Evolutionary conservation across 2,888 invertebrate genomes (phyloP), one percentile per base, ranked within the genome.

Genomic region (Frankliniella intonsa): DNA sequence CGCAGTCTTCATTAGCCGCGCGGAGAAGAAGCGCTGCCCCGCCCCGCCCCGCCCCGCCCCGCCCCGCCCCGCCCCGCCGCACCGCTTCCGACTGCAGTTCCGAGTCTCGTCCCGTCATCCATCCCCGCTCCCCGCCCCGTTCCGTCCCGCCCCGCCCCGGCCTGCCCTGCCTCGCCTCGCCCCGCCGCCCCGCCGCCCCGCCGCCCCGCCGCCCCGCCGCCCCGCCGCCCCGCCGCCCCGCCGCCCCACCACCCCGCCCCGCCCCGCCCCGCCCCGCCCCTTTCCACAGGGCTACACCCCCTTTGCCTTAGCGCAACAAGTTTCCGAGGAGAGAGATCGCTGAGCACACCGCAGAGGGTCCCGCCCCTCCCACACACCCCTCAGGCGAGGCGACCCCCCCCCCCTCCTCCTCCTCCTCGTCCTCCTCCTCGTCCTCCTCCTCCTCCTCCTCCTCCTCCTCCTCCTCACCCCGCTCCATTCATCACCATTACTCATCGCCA

Each of bases 401-500:
- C 51, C 51, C 12, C 51, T 12, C 51, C 51, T 12, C 12, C 51
- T 19, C 55, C 10, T 19, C 10, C 55, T 19, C 55, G 14, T 19
- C 55, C 55, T 2, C 55, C 55, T 10, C 62, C 17, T 14, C 0
- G 17, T 62, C n/a, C 62, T n/a, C 62, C 17, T 62, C n/a, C 62
- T 19, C 62, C 7, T 62, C 62, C 19, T 14, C 62, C 62, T 7
- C 62, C 62, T 17, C 62, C 17, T 14, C 14, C 19, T 62, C n/a
- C 62, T n/a, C 62, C 17, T 62, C n/a, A 5, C 38, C 38, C 19
- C 55, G 14, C 55, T 14, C 69, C 22, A 76, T 76, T 22, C 69
- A 22, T 76, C 69, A 76, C 69, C 69, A 76, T 76, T 25, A 76
- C 69, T 76, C 69, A 76, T 76, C 69, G 22, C 25, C 25, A 22